Base-by-base conservation (phyloP, 2,888 invertebrate genomes). In the Diogma glabrata region DNA sequence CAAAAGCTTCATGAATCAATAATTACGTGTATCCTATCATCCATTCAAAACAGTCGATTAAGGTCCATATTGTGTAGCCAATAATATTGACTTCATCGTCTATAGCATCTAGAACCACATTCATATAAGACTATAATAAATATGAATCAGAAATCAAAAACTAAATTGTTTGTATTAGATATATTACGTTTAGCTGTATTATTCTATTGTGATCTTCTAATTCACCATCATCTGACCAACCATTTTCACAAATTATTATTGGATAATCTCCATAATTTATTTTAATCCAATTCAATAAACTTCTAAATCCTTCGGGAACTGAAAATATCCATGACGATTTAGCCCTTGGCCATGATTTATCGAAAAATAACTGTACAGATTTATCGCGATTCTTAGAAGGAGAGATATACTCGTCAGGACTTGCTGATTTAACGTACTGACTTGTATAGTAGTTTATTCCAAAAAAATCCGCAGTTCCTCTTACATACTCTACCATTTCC, bases 361-460 rank as follows among this genome's bases (percentile, higher is more conserved):
- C 22, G 6, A 16, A 16, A 14, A 10, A 9, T 16, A 10, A 22
- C 22, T 14, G 10, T 16, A 46, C 16, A 17, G 22, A 14, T 16
- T n/a, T 7, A 26, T 46, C 46, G 10, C 24, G 22, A 9, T 10
- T 14, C 24, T 26, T 46, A 7, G 46, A 46, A 16, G 46, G 46
- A 3, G 24, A 24, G 22, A 20, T 22, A n/a, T n/a, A n/a, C 6
- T 22, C 23, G 2, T 2, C 4, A 1, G 20, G 22, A 8, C 24
- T 9, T 6, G 24, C 22, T 16, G 46, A 12, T 16, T 3, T 16
- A 4, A 61, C 59, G 40, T 46, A 52, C 2, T 61, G 54, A 3
- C 64, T 60, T 4, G 62, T 58, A 17, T 66, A 66, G 50, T 66
- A 64, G 51, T 65, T 66, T 1, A 64, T 54, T 1, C 64, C 64